A percentile compares a stretch with the other conserved stretches of the same genome.
phyloP scores from a whole-genome alignment of 2,113 vertebrate genomes.

The Otolemur garnettii region DNA sequence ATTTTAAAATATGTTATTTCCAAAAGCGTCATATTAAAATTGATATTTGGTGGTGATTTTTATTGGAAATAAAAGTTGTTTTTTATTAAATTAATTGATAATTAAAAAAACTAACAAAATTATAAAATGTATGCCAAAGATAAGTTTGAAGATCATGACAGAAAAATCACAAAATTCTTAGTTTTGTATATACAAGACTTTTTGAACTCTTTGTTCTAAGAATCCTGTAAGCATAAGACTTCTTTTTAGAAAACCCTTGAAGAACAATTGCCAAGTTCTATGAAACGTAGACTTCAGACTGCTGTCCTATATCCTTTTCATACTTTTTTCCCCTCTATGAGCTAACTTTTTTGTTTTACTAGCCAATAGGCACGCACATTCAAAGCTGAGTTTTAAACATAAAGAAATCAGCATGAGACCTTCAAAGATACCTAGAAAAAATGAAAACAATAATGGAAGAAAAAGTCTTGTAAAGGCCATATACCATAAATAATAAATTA shows the following conservation, averaged over 20 bases:
- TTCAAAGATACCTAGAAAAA: not conserved
- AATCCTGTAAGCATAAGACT: not conserved
- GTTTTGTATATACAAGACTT: not conserved
- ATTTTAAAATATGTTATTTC: not conserved
- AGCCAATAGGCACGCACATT: not conserved
- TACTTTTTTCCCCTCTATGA: not conserved
- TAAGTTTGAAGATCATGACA: not conserved
- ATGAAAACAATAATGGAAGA: not conserved
- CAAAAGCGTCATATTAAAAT: not conserved
- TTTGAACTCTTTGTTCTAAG: slow-evolving; percentile 3
- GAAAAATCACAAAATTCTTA: not conserved
- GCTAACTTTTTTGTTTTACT: not conserved
- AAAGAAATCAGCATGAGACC: not conserved
- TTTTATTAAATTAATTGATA: not conserved
- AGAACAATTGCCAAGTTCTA: not conserved
- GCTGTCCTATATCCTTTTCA: not conserved
- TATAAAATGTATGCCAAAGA: not conserved
- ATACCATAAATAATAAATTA: not conserved
- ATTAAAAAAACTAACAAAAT: not conserved
- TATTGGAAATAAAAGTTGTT: not conserved
- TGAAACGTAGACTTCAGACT: not conserved
- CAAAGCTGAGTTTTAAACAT: not conserved
- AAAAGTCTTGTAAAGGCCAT: not conserved
- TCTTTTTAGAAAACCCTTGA: not conserved
- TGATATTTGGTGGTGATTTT: not conserved